Evolutionary conservation across 2,113 vertebrate genomes (phyloP).

Genomic region (Rhombomys opimus): DNA sequence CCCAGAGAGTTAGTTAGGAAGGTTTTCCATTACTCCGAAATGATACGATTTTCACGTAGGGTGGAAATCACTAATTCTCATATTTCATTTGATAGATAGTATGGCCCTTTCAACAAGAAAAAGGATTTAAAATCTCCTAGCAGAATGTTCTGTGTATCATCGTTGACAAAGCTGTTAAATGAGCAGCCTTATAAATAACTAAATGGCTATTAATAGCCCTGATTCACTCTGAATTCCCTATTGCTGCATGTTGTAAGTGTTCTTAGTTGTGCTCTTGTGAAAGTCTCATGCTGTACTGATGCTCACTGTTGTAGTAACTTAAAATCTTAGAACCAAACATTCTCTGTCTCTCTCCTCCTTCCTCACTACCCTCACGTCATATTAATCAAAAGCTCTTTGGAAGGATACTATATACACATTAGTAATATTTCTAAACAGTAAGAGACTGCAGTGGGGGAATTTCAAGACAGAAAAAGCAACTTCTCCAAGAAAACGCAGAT

Average conservation of each 20-base stretch:
- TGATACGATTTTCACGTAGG: not conserved
- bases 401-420: not conserved
- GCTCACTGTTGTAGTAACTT: not conserved
- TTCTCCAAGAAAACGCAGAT: not conserved
- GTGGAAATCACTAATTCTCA: not conserved
- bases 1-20: not conserved
- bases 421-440: not conserved
- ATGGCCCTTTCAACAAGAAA: not conserved
- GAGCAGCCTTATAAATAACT: not conserved
- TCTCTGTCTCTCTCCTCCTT: not conserved
- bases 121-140: not conserved
- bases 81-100: not conserved
- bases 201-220: not conserved
- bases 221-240: not conserved
- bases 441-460: not conserved
- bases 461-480: not conserved
- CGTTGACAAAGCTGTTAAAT: not conserved
- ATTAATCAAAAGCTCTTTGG: not conserved
- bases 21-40: not conserved
- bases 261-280: not conserved
- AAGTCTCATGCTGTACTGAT: not conserved
- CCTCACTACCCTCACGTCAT: accelerated
- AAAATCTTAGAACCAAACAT: not conserved
- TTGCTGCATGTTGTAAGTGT: not conserved
- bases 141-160: not conserved